phyloP scores from a whole-genome alignment of 2,888 invertebrate genomes.

The Athetis lepigone region DNA sequence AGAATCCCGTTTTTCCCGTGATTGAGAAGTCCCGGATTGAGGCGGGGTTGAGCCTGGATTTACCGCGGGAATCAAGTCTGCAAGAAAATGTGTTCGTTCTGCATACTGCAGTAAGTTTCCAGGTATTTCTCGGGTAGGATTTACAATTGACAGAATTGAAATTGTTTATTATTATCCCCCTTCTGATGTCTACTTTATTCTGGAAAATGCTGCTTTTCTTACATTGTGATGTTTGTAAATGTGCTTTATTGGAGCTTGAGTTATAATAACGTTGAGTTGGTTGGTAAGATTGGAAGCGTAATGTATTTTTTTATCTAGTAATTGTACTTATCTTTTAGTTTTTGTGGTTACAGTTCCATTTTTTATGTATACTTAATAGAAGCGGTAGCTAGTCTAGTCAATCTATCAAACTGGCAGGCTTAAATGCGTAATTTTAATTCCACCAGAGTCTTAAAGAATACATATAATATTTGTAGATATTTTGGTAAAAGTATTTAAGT shows the following conservation, averaged over 20 bases:
- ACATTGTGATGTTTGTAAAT: constrained; percentile 12
- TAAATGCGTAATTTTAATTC: no score
- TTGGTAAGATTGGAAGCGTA: no score
- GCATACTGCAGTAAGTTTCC: constrained; percentile 66
- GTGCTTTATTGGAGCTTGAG: neutral
- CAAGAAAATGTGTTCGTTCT: constrained; percentile 69
- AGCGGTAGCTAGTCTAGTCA: no score
- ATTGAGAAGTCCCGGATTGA: constrained; percentile 74
- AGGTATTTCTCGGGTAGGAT: constrained; percentile 64
- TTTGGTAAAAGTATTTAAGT: no score
- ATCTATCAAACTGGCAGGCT: no score
- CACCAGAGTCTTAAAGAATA: no score
- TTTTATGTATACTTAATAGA: no score
- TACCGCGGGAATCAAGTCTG: constrained; percentile 61
- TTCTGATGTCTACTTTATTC: constrained; percentile 46
- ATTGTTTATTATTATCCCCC: constrained; percentile 66
- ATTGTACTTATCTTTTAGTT: no score
- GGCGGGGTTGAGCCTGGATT: constrained; percentile 68
- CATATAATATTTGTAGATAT: no score
- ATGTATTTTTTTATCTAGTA: no score
- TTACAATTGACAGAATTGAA: constrained; percentile 72
- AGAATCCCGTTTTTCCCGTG: constrained; percentile 70
- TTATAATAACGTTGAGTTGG: constrained; percentile 1
- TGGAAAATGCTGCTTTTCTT: constrained; percentile 16
- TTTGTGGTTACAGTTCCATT: no score